These are phyloP conservation scores for Mythimna ferrago DNA, from an alignment of 2,888 invertebrate species.

Conservation along the genomic window DNA sequence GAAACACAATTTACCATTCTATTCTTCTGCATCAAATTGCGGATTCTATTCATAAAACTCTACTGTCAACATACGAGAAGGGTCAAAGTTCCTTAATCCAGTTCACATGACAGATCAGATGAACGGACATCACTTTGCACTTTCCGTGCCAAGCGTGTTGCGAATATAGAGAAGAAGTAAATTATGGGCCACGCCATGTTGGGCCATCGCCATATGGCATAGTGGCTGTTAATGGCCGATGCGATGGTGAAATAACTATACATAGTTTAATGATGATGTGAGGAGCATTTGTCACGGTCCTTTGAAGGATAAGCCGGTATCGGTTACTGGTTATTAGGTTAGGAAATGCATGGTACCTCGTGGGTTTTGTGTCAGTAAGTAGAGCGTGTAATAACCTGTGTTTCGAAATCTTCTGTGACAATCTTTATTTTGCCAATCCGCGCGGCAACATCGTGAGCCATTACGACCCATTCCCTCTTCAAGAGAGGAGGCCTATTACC, in stretches of 20 bases:
- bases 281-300: constrained; percentile 39
- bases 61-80: not conserved
- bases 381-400: not conserved
- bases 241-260: constrained; percentile 42
- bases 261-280: constrained; percentile 49
- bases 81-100: constrained; percentile 16
- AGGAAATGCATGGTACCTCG: constrained; percentile 1
- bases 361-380: not conserved
- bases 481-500: no score
- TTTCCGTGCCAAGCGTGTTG: constrained; percentile 43
- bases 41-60: not conserved
- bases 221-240: constrained; percentile 36
- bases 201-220: constrained; percentile 36
- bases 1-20: no score
- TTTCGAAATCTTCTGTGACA: not conserved
- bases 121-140: constrained; percentile 49
- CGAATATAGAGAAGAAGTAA: constrained; percentile 27
- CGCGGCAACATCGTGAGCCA: no score
- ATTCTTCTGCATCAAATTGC: no score
- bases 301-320: constrained; percentile 24
- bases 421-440: no score
- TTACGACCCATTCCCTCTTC: no score
- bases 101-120: constrained; percentile 16
- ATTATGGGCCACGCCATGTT: constrained; percentile 19
- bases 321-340: constrained; percentile 34